Percentiles rank a stretch among this genome's conserved stretches.
Evolutionary conservation across 2,888 invertebrate genomes (phyloP).

Genomic region (Eupithecia centaureata): DNA sequence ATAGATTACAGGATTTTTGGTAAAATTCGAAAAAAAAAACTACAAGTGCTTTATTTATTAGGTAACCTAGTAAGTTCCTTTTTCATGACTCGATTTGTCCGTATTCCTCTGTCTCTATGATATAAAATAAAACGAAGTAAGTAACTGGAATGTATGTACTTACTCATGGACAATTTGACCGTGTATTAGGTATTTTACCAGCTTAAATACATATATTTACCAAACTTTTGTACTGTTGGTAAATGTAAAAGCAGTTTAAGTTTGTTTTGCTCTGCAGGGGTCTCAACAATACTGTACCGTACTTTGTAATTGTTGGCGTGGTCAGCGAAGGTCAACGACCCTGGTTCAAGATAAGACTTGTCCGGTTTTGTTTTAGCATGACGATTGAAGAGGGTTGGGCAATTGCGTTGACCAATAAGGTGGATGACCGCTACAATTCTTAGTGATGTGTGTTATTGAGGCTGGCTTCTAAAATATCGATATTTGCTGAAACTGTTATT

Average conservation of each 20-base stretch:
- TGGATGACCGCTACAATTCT: conserved; percentile 20
- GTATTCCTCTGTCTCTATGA: too few relatives aligned
- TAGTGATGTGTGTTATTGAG: background rate
- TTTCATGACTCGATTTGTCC: too few relatives aligned
- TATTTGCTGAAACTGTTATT: background rate
- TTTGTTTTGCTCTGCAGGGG: background rate
- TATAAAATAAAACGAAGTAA: too few relatives aligned
- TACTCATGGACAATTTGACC: too few relatives aligned
- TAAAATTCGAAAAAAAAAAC: too few relatives aligned
- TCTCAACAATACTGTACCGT: background rate
- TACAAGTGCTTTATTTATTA: too few relatives aligned
- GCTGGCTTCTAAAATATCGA: background rate
- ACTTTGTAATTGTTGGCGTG: conserved; percentile 24
- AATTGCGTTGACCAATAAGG: conserved; percentile 18
- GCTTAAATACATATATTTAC: too few relatives aligned
- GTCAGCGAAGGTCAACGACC: conserved; percentile 34
- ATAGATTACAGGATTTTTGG: too few relatives aligned
- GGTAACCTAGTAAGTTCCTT: too few relatives aligned
- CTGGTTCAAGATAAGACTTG: conserved; percentile 34
- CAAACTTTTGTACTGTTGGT: too few relatives aligned
- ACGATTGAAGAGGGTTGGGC: conserved; percentile 24
- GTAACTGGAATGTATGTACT: too few relatives aligned
- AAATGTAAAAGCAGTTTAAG: background rate
- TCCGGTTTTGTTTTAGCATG: conserved; percentile 24
- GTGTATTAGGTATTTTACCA: too few relatives aligned